Base-by-base conservation (phyloP, 2,113 vertebrate species). In the Pampusana beccarii region DNA sequence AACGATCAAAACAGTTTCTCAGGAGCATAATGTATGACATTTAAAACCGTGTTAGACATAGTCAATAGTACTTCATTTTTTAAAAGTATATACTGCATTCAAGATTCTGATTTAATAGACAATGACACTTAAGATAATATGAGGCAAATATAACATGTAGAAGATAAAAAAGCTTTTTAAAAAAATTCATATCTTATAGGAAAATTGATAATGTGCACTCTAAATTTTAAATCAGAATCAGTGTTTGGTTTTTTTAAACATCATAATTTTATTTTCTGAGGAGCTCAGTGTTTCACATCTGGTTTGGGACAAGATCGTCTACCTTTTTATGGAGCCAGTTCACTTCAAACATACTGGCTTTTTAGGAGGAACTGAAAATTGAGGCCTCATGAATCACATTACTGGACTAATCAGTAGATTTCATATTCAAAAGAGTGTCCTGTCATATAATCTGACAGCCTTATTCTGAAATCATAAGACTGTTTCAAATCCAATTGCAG, bases 211-310 rank as follows among this genome's bases (percentile, higher is more conserved):
- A 58, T 38, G 2, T 0, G 0, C 31, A n/a, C 50, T 33, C 7
- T 80, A 57, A 6, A 61, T 50, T 88, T 75, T 46, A 75, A 83
- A 69, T 73, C 24, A 48, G 34, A 83, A 58, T 9, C 11, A n/a
- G 1, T 66, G 16, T 3, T 0, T 20, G 11, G 2, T 0, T 20
- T 62, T 70, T 66, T 66, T 23, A 54, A 46, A 13, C 11, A 56
- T 38, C 5, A 42, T 42, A 31, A 53, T 56, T 50, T 54, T 57
- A 33, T 44, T 54, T 96, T 80, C 56, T 92, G 42, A 71, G 26
- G 26, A 38, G 12, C 14, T 89, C 31, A 77, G 34, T 57, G 3
- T 78, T 92, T 73, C 20, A 42, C 5, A 8, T 44, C 23, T 87
- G 16, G 3, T 90, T 54, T 71, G 19, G 44, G 9, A 54, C 53